These are phyloP conservation scores for Montipora capricornis DNA, from an alignment of 64 coral and sea anemone species.

Conservation along the genomic window DNA sequence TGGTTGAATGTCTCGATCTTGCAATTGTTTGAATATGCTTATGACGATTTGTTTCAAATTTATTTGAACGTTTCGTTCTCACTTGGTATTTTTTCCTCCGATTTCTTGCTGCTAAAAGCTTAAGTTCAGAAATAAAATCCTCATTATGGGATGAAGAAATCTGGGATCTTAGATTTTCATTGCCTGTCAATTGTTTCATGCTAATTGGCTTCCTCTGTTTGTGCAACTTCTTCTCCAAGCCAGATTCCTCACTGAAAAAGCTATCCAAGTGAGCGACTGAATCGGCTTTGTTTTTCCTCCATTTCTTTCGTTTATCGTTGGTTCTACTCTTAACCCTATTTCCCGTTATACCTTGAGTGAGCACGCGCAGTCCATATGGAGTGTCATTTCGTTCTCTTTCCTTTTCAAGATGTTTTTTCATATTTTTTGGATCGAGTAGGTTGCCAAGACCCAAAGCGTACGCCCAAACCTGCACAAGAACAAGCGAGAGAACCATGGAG, in stretches of 20 bases:
- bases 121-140: not conserved
- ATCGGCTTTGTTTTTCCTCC: conserved; percentile 41
- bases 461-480: conserved; percentile 74
- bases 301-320: not conserved
- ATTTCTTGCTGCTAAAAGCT: not conserved
- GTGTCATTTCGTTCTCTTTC: conserved; percentile 81
- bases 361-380: conserved; percentile 83
- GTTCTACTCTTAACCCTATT: not conserved
- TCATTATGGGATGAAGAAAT: not conserved
- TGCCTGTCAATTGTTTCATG: not conserved
- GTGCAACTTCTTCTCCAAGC: not conserved
- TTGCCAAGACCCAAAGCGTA: conserved; percentile 88
- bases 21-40: not conserved
- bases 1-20: not conserved
- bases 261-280: conserved; percentile 48
- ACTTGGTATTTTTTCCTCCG: not conserved
- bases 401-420: conserved; percentile 72
- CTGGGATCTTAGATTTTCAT: not conserved
- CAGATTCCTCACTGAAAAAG: conserved; percentile 50
- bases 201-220: not conserved
- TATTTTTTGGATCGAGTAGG: conserved; percentile 73
- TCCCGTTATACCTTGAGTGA: conserved; percentile 41
- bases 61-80: not conserved
- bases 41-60: not conserved
- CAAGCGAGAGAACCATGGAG: too few relatives aligned